Conservation (phyloP, 2,113 vertebrate species). For the Salvelinus fontinalis region DNA sequence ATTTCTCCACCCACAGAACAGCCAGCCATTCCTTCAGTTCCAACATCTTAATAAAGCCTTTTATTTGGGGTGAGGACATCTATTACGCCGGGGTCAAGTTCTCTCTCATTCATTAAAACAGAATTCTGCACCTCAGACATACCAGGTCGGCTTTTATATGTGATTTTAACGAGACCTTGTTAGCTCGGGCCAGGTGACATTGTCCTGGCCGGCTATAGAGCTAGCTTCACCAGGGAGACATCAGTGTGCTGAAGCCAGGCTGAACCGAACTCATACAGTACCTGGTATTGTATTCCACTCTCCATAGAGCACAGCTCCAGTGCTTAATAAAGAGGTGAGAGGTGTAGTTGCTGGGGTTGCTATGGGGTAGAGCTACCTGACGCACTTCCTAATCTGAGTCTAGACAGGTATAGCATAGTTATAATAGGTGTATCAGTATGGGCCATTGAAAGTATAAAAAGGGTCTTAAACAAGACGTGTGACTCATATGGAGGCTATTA, state of each 20-base stretch:
- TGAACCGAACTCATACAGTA: not conserved
- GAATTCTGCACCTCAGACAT: slow-evolving; percentile 17
- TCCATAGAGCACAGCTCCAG: not conserved
- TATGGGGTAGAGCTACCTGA: too few species aligned
- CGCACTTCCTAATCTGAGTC: too few species aligned
- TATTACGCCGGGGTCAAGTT: slow-evolving; percentile 24
- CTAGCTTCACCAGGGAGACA: not conserved
- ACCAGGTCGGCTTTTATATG: slow-evolving; percentile 15
- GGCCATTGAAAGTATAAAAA: too few species aligned
- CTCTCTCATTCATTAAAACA: slow-evolving; percentile 32
- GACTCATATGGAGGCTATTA: too few species aligned
- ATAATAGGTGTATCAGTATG: too few species aligned
- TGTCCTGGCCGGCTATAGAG: not conserved
- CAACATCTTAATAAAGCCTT: slow-evolving; percentile 13
- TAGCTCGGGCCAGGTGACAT: slow-evolving; percentile 4
- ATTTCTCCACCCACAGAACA: slow-evolving; percentile 3
- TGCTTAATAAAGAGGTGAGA: not conserved
- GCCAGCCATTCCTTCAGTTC: not conserved
- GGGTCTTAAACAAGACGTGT: too few species aligned
- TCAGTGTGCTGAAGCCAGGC: not conserved
- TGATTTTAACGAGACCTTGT: slow-evolving; percentile 24
- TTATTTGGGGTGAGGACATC: slow-evolving; percentile 14
- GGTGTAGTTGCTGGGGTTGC: too few species aligned
- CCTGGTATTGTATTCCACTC: not conserved
- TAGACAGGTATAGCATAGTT: too few species aligned